A percentile compares a stretch with the other conserved stretches of the same genome.
Evolutionary conservation across 2,888 invertebrate genomes (phyloP).

Genomic region (Eulithis testata): DNA sequence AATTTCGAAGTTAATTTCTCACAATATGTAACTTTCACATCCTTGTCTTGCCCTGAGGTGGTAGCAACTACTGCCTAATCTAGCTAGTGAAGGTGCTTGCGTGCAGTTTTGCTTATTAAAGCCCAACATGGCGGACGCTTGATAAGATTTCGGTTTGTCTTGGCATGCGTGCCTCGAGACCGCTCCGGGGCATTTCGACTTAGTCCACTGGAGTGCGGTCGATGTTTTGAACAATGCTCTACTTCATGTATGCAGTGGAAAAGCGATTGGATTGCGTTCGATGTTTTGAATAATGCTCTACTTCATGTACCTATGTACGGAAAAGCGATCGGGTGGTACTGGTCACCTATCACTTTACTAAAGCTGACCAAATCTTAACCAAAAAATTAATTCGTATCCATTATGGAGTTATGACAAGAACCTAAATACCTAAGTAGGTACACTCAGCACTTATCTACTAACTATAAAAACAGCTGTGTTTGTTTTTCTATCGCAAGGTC

Average conservation of each 20-base stretch:
- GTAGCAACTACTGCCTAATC: constrained; percentile 46
- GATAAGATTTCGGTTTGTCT: constrained; percentile 84
- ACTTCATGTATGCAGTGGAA: constrained; percentile 13
- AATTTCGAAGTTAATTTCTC: constrained; percentile 4
- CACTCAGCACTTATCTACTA: too few relatives aligned
- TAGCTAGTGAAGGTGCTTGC: constrained; percentile 59
- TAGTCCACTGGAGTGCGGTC: constrained; percentile 56
- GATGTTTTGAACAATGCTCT: constrained; percentile 52
- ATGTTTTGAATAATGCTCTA: too few relatives aligned
- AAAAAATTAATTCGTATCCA: too few relatives aligned
- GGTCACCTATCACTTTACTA: too few relatives aligned
- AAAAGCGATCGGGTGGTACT: too few relatives aligned
- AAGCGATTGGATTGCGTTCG: too few relatives aligned
- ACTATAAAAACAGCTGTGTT: too few relatives aligned
- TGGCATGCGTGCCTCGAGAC: constrained; percentile 79
- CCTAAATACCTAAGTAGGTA: too few relatives aligned
- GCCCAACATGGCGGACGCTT: constrained; percentile 77
- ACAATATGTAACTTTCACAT: constrained; percentile 3
- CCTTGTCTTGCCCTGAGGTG: constrained; percentile 65
- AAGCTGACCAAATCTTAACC: too few relatives aligned
- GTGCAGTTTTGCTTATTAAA: constrained; percentile 84
- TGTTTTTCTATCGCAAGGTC: constrained; percentile 9
- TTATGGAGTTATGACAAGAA: too few relatives aligned
- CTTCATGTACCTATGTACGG: too few relatives aligned
- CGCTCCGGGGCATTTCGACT: constrained; percentile 73